phyloP scores from a whole-genome alignment of 2,113 vertebrate species.

The Eurystomus gularis region DNA sequence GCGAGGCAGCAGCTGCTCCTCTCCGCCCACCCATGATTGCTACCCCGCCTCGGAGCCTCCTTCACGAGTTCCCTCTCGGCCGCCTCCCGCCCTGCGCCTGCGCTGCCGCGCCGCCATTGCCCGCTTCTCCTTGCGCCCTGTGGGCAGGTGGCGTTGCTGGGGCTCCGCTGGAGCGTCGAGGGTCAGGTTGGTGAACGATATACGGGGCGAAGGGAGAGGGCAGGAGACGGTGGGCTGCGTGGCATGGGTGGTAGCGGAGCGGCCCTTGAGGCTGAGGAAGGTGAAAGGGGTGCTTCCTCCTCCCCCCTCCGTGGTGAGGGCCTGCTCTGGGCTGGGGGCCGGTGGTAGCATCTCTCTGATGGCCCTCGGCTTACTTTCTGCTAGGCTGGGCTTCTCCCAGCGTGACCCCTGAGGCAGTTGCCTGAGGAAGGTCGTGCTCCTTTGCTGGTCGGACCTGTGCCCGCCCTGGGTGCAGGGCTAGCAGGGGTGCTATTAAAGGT shows the following conservation, averaged over 20 bases:
- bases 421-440: no score
- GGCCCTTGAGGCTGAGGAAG: neutral
- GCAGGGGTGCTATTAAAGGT: neutral
- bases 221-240: neutral
- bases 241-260: no score
- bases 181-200: neutral
- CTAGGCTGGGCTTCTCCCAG: neutral
- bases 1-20: rapidly evolving
- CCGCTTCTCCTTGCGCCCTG: rapidly evolving
- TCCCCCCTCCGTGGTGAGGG: neutral
- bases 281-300: no score
- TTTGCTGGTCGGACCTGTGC: neutral
- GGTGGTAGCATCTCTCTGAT: rapidly evolving
- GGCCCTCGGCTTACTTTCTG: neutral
- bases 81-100: neutral
- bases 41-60: neutral
- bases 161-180: neutral
- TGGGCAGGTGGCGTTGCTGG: neutral
- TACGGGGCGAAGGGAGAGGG: neutral
- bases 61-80: neutral
- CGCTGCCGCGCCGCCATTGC: neutral
- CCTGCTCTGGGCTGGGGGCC: neutral
- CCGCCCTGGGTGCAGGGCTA: rapidly evolving
- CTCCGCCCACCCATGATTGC: rapidly evolving
- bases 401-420: neutral